Evolutionary conservation across 2,888 invertebrate genomes (phyloP).

Genomic region (Schizaphis graminum): DNA sequence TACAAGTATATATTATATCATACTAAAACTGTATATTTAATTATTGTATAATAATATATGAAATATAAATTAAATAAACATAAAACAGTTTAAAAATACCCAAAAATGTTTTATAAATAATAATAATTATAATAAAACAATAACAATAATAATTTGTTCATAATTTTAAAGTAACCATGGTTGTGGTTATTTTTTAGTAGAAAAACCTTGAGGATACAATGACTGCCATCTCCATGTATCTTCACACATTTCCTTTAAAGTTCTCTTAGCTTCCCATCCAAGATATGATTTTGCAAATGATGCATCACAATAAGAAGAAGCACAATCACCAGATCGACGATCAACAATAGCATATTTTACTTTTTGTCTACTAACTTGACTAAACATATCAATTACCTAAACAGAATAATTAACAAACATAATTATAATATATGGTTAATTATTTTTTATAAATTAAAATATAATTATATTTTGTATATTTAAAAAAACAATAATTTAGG

Average conservation of each 20-base stretch:
- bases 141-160: conserved; percentile 37
- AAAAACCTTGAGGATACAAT: conserved; percentile 83
- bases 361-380: conserved; percentile 75
- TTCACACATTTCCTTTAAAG: conserved; percentile 85
- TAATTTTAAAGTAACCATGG: neutral
- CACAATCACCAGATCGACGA: conserved; percentile 88
- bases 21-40: neutral
- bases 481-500: neutral
- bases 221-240: conserved; percentile 93
- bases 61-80: neutral
- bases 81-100: neutral
- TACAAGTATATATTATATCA: neutral
- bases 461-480: neutral
- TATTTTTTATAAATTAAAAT: neutral
- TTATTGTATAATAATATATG: neutral
- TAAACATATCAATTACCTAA: conserved; percentile 68
- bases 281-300: conserved; percentile 81
- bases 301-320: conserved; percentile 87
- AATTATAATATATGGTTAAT: neutral
- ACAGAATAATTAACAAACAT: neutral
- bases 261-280: conserved; percentile 85
- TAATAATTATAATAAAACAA: conserved; percentile 49
- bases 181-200: conserved; percentile 47
- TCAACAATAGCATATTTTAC: conserved; percentile 81
- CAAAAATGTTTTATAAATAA: neutral